Percentiles rank a stretch among this genome's conserved stretches.
Evolutionary conservation across 2,113 vertebrate genomes (phyloP).

Genomic region (Anas platyrhynchos): DNA sequence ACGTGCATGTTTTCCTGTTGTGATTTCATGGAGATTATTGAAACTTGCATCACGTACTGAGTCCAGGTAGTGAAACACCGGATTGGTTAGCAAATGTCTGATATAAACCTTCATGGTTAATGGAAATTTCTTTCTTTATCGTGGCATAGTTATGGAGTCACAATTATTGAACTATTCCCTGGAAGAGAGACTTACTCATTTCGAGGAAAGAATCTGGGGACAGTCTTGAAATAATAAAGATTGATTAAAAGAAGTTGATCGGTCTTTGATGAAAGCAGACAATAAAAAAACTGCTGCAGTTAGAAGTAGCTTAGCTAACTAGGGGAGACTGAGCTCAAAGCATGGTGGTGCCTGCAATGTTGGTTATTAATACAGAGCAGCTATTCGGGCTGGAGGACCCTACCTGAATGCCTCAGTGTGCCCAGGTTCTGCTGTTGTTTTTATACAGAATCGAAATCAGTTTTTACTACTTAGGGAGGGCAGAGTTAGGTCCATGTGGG

Average conservation of each 20-base stretch:
- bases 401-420: not conserved
- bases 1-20: not conserved
- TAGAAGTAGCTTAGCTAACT: not conserved
- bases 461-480: not conserved
- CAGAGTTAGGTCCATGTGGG: not conserved
- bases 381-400: not conserved
- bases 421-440: not conserved
- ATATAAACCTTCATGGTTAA: not conserved
- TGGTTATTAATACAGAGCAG: not conserved
- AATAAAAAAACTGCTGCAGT: not conserved
- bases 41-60: fast-evolving
- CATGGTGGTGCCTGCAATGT: not conserved
- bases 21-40: not conserved
- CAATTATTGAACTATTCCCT: not conserved
- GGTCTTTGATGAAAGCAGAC: not conserved
- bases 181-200: not conserved
- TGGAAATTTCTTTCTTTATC: not conserved
- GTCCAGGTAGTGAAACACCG: not conserved
- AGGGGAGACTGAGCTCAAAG: not conserved
- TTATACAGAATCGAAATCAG: not conserved
- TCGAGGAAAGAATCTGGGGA: not conserved
- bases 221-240: not conserved
- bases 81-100: not conserved
- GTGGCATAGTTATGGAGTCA: not conserved
- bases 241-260: not conserved